These are phyloP conservation scores for Stichodactyla helianthus DNA, from an alignment of 64 coral and sea anemone genomes.

Conservation along the genomic window DNA sequence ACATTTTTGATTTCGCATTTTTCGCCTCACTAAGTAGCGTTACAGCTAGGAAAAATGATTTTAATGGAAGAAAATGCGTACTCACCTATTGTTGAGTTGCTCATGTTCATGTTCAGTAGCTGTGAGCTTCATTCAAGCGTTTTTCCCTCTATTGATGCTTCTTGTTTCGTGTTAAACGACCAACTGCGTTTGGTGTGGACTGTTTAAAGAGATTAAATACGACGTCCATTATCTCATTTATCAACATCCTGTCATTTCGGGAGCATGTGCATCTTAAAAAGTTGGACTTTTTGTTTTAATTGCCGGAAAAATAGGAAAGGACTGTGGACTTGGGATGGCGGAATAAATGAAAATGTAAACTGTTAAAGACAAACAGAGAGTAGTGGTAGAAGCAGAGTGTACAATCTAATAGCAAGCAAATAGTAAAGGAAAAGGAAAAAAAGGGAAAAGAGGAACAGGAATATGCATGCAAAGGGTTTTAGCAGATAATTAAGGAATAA, in stretches of 20 bases:
- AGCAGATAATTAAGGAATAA: too few relatives aligned
- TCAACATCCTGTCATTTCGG: not conserved
- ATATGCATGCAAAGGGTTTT: too few relatives aligned
- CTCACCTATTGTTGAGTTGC: not conserved
- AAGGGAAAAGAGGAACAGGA: too few relatives aligned
- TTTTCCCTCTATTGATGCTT: not conserved
- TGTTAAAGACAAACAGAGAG: too few relatives aligned
- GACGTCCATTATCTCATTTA: not conserved
- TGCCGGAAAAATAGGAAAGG: not conserved
- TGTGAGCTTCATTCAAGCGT: not conserved
- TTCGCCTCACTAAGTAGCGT: too few relatives aligned
- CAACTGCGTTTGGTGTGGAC: not conserved
- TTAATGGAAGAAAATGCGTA: too few relatives aligned
- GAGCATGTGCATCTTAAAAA: not conserved
- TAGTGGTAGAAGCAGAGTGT: too few relatives aligned
- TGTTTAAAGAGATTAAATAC: not conserved
- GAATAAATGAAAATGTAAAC: not conserved
- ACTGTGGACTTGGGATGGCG: not conserved
- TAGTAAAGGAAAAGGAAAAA: too few relatives aligned
- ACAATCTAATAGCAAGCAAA: too few relatives aligned
- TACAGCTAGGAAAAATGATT: too few relatives aligned
- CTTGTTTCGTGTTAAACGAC: not conserved
- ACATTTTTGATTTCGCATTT: too few relatives aligned
- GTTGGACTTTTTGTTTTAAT: not conserved
- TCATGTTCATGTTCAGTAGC: not conserved